Percentiles rank a stretch among this genome's conserved stretches.
Evolutionary conservation across 2,113 vertebrate genomes (phyloP).

Genomic region (Athene noctua): DNA sequence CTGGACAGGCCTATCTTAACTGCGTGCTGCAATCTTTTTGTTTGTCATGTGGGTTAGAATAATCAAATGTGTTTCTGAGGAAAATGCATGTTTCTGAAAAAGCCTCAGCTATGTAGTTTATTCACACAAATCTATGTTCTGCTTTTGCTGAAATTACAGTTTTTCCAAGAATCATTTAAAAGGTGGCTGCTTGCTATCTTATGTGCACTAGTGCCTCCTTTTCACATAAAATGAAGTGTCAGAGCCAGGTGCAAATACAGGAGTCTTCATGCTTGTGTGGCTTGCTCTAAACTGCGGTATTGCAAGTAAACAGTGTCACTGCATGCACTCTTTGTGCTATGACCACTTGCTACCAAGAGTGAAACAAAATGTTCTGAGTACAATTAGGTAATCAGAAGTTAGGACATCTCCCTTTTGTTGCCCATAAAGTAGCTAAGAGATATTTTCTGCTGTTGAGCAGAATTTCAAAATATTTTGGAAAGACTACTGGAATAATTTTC

Average conservation of each 20-base stretch:
- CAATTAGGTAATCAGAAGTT: conserved; percentile 30
- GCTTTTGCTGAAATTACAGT: background rate
- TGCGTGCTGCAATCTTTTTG: background rate
- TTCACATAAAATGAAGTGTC: background rate
- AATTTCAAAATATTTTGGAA: conserved; percentile 51
- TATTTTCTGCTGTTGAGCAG: background rate
- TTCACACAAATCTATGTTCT: background rate
- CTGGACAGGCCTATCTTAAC: background rate
- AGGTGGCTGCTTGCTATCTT: background rate
- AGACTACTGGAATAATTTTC: conserved; percentile 2
- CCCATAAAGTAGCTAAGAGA: background rate
- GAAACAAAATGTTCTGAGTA: conserved; percentile 46
- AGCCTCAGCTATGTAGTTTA: background rate
- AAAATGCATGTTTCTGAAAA: background rate
- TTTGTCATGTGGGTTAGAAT: background rate
- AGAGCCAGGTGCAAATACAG: background rate
- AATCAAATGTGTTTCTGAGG: background rate
- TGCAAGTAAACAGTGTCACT: background rate
- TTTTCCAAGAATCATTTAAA: background rate
- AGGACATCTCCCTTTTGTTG: background rate
- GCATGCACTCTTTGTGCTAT: background rate
- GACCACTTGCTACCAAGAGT: background rate
- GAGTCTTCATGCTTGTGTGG: background rate
- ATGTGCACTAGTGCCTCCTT: background rate
- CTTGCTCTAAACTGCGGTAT: background rate